Evolutionary conservation across 1,140 invertebrate genomes (phyloP), one percentile per base, ranked within the genome.

Genomic region (Heliconius melpomene): DNA sequence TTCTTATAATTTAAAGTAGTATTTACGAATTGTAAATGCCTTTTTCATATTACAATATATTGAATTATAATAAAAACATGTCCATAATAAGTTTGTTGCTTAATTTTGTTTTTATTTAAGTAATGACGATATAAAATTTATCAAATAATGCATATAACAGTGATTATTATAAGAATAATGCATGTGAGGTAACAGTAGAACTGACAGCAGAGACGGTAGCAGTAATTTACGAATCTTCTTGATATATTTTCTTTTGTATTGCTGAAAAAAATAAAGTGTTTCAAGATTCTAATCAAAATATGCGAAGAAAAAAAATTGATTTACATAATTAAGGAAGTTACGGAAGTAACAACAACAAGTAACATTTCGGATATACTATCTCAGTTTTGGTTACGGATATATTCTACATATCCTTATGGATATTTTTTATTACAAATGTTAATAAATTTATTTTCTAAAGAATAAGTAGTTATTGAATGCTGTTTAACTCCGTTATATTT

Each of bases 101-200:
- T 57, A 8, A 57, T 57, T 57, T 57, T 66, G 23, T 66, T 29
- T 26, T 26, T 40, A 78, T 72, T 78, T 72, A 73, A 40, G 36
- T 50, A 73, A 8, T 78, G 50, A 57, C 54, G 29, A 70, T 66
- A 76, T 54, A 70, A 13, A 50, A 50, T 77, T 40, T 66, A 76
- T 79, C 77, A 84, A 26, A 84, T 29, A 66, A 84, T 57, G 72
- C 74, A 66, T 7, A 84, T 77, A 26, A 89, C n/a, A 38, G 75
- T 73, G 13, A 86, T 66, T 38, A 72, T 74, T 7, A 87, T 77
- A 16, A 87, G 38, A 11, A 89, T 11, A 8, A 88, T 73, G 70
- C 83, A 84, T 16, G 86, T 88, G 2, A 89, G 60, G 60, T 84
- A 89, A 77, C 88, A 90, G 77, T 89, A 90, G 72, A 88, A 84